Evolutionary conservation across 35 echinoderm and acorn worm genomes (phyloP), one percentile per base, ranked within the genome.

Genomic region (Lytechinus pictus): DNA sequence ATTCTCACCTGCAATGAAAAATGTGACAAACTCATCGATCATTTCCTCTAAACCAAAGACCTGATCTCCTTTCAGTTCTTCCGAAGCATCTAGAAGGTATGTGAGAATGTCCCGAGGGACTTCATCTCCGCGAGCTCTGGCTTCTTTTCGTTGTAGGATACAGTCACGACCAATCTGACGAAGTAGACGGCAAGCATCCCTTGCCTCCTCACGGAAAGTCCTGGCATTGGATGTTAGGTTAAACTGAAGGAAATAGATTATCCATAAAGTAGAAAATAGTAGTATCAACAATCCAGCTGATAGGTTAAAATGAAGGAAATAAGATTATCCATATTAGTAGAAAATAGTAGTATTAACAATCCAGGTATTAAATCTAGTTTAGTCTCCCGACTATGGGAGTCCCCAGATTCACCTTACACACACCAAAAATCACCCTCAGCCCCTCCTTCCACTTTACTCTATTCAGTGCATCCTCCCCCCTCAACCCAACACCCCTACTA

Each of bases 21-120:
- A 98, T 4, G 95, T 96, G 27, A 95, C 21, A 95, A 98, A 98
- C 53, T 98, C 96, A 89, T 98, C 97, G 0, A 98, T 71, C 94
- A 98, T 98, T 52, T 96, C 96, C 27, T 95, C 94, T 27, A 96
- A 28, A 33, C 86, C 33, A 33, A 95, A 94, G 54, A 93, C 87
- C 57, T 95, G 54, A 19, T 96, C 94, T 21, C 72, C 96, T 55
- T 94, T 29, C 11, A 96, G 93, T 16, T 88, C 79, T 0, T 89
- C 24, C 7, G 94, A 57, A 19, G 91, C 87, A 21, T 96, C 96
- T 27, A 98, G 94, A 33, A 96, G 91, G 44, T 89, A 98, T 24
- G 96, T 96, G 9, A 98, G 86, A 5, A 98, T 79, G 33, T 98
- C 97, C 21, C 94, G 86, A 5, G 96, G 97, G 13, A 95, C 14